Percentiles rank a stretch among this genome's conserved stretches.
Evolutionary conservation across 2,888 invertebrate species (phyloP).

Genomic region (Melanargia galathea): DNA sequence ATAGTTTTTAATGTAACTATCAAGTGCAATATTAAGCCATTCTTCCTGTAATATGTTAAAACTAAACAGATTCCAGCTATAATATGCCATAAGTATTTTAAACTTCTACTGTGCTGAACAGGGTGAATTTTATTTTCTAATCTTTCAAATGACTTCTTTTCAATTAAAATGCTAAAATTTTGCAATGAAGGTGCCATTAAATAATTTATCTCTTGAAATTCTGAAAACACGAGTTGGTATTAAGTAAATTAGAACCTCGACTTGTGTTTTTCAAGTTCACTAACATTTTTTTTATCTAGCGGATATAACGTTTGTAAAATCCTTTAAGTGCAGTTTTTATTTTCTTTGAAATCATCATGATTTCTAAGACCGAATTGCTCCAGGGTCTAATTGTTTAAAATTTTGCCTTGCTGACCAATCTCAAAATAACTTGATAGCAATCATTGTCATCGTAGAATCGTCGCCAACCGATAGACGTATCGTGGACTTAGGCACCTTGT

Average conservation of each 20-base stretch:
- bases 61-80: slow-evolving; percentile 59
- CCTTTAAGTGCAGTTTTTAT: too few relatives aligned
- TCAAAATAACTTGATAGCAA: too few relatives aligned
- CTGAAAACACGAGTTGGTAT: slow-evolving; percentile 29
- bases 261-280: not conserved
- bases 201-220: slow-evolving; percentile 17
- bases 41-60: slow-evolving; percentile 55
- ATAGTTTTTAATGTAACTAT: slow-evolving; percentile 44
- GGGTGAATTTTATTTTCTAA: slow-evolving; percentile 18
- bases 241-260: not conserved
- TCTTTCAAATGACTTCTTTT: slow-evolving; percentile 13
- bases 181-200: slow-evolving; percentile 4
- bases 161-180: slow-evolving; percentile 18
- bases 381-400: too few relatives aligned
- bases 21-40: slow-evolving; percentile 49
- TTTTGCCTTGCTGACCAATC: too few relatives aligned
- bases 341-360: too few relatives aligned
- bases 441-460: too few relatives aligned
- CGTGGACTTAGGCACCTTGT: too few relatives aligned
- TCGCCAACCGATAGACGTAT: too few relatives aligned
- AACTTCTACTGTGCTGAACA: slow-evolving; percentile 25
- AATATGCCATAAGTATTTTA: slow-evolving; percentile 59
- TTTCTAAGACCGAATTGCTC: too few relatives aligned
- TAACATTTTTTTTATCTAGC: too few relatives aligned
- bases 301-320: too few relatives aligned